Conservation (phyloP, 2,888 invertebrate species). For the Dryobotodes eremita region DNA sequence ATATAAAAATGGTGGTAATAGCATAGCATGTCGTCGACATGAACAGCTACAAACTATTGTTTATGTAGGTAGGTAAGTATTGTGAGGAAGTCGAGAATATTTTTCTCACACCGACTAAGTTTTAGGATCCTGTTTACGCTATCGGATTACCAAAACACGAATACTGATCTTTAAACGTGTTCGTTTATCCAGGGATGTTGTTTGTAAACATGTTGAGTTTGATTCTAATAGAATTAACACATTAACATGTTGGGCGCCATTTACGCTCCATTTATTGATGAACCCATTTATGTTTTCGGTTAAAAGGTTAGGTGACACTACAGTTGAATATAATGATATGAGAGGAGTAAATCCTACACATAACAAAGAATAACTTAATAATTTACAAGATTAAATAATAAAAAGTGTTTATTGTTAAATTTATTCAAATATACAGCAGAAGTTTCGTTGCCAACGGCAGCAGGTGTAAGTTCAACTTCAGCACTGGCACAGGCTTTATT, state of each 20-base stretch:
- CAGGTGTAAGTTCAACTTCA: constrained; percentile 55
- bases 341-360: not conserved
- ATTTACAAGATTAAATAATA: constrained; percentile 35
- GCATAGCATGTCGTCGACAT: not conserved
- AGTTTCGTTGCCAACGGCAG: constrained; percentile 40
- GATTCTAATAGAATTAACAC: constrained; percentile 60
- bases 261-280: constrained; percentile 42
- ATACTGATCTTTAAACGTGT: constrained; percentile 51
- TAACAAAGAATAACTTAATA: constrained; percentile 26
- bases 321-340: not conserved
- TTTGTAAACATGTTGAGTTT: constrained; percentile 61
- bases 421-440: constrained; percentile 49
- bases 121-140: constrained; percentile 67
- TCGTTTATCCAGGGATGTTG: constrained; percentile 54
- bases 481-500: constrained; percentile 40
- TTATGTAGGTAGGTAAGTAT: constrained; percentile 37
- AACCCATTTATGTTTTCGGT: constrained; percentile 22
- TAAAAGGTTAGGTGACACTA: constrained; percentile 12
- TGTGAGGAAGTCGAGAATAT: constrained; percentile 47
- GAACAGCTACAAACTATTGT: constrained; percentile 22
- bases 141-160: constrained; percentile 64
- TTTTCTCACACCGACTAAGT: constrained; percentile 45
- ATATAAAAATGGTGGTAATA: not conserved
- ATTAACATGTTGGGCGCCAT: constrained; percentile 47
- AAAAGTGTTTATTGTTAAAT: constrained; percentile 46